These are phyloP conservation scores for Nesospiza acunhae DNA, from an alignment of 2,113 vertebrate species.

Conservation along the genomic window DNA sequence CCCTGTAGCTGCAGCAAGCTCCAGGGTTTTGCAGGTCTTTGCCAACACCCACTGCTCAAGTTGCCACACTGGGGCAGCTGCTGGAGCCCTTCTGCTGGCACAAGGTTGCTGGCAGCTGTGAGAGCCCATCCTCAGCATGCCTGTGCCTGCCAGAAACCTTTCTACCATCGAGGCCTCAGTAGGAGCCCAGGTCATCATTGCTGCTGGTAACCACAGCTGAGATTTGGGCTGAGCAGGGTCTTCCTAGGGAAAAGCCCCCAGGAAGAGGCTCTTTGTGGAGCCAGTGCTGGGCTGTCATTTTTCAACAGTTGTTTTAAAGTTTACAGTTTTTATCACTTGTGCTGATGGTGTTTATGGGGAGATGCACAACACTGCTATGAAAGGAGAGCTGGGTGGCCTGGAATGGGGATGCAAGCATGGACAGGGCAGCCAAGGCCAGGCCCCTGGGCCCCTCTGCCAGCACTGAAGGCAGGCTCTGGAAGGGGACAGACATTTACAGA, in stretches of 20 bases:
- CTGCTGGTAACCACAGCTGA: background rate
- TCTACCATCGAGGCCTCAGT: background rate
- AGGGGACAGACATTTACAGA: background rate
- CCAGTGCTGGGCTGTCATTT: background rate
- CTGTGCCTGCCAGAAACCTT: background rate
- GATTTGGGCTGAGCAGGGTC: background rate
- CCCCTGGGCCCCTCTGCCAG: background rate
- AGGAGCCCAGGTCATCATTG: rapidly evolving
- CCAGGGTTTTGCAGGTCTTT: background rate
- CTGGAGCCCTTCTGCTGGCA: background rate
- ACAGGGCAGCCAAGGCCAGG: background rate
- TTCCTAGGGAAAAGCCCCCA: background rate
- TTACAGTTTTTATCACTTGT: background rate
- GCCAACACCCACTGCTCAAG: rapidly evolving
- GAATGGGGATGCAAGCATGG: background rate
- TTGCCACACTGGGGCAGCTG: background rate
- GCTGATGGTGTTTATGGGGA: background rate
- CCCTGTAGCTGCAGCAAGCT: background rate
- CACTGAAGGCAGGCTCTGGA: background rate
- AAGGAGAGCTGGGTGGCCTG: rapidly evolving
- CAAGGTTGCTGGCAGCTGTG: background rate
- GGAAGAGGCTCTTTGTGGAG: background rate
- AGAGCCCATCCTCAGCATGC: background rate
- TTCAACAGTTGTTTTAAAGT: background rate
- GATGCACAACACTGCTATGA: rapidly evolving